phyloP scores from a whole-genome alignment of 1,140 invertebrate species.

The Drosophila santomea region DNA sequence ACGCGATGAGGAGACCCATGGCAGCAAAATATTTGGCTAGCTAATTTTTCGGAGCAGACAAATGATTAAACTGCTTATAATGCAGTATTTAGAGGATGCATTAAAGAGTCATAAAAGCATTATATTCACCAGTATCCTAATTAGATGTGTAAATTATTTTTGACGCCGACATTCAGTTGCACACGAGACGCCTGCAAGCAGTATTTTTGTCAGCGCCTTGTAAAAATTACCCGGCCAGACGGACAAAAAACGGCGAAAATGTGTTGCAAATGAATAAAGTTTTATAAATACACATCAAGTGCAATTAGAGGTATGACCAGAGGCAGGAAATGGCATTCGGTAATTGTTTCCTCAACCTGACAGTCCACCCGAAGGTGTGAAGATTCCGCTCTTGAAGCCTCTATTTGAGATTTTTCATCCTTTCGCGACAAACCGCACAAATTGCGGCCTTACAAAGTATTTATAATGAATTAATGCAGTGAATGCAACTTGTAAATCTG shows the following conservation, averaged over 20 bases:
- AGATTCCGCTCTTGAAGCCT: not conserved
- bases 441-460: conserved; percentile 21
- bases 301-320: conserved; percentile 41
- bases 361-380: conserved; percentile 38
- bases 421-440: conserved; percentile 1
- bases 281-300: conserved; percentile 26
- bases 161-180: conserved; percentile 22
- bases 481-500: conserved; percentile 82
- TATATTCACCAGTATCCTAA: conserved; percentile 70
- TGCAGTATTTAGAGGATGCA: conserved; percentile 63
- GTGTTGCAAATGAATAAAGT: conserved; percentile 47
- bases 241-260: conserved; percentile 53
- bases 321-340: conserved; percentile 61
- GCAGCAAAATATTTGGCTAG: not conserved
- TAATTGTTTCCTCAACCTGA: conserved; percentile 56
- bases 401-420: not conserved
- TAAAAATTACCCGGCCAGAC: conserved; percentile 48
- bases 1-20: not conserved
- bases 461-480: conserved; percentile 80
- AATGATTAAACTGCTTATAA: conserved; percentile 6
- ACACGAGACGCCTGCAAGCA: conserved; percentile 46
- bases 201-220: conserved; percentile 72
- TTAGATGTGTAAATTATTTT: conserved; percentile 68
- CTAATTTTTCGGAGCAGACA: not conserved
- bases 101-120: conserved; percentile 78